phyloP scores from a whole-genome alignment of 2,888 invertebrate species.

The Cinara cedri region DNA sequence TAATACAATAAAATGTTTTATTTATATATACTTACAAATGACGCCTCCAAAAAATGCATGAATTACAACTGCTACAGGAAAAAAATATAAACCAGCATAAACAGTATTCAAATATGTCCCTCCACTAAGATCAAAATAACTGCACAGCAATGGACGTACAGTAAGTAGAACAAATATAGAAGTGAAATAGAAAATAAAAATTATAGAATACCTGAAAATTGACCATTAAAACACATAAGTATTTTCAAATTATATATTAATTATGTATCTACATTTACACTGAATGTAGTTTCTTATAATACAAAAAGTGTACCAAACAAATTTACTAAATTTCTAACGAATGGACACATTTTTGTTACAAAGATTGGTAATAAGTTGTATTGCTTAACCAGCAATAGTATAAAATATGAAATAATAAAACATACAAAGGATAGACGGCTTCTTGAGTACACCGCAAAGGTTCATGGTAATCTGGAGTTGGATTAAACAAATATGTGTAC shows the following conservation, averaged over 20 bases:
- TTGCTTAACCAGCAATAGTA: neutral
- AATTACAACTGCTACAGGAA: slow-evolving; percentile 82
- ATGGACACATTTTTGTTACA: no score
- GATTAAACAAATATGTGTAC: slow-evolving; percentile 95
- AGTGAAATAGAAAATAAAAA: slow-evolving; percentile 87
- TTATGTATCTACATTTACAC: no score
- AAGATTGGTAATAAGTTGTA: neutral
- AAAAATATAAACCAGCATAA: slow-evolving; percentile 92
- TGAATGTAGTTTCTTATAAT: neutral
- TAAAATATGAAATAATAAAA: slow-evolving; percentile 60
- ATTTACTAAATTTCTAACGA: no score
- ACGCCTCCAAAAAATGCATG: slow-evolving; percentile 91
- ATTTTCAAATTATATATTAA: neutral
- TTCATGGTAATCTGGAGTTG: slow-evolving; percentile 86
- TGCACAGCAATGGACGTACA: slow-evolving; percentile 77
- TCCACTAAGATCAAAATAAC: slow-evolving; percentile 69
- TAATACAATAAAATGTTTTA: neutral
- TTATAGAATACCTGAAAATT: slow-evolving; percentile 82
- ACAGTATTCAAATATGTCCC: slow-evolving; percentile 77
- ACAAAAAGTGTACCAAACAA: no score
- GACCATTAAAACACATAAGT: neutral
- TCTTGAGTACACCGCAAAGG: slow-evolving; percentile 95
- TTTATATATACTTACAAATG: slow-evolving; percentile 74
- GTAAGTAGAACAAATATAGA: slow-evolving; percentile 80
- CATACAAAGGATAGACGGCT: slow-evolving; percentile 95